Percentiles rank a stretch among this genome's conserved stretches.
Conservation (phyloP, 2,888 invertebrate species). For the Colostygia pectinataria region DNA sequence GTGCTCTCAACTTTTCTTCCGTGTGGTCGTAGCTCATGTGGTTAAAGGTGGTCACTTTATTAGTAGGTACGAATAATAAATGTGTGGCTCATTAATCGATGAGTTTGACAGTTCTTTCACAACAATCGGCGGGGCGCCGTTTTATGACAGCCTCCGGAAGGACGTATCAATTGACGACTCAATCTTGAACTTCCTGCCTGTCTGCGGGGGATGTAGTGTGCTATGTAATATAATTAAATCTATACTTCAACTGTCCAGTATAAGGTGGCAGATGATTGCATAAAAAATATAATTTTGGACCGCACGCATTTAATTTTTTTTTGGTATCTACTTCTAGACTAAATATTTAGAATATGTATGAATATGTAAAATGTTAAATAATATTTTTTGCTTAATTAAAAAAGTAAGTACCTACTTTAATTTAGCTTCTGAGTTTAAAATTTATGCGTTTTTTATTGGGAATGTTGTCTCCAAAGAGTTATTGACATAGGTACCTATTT, state of each 20-base stretch:
- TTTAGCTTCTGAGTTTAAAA: no score
- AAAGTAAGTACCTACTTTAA: no score
- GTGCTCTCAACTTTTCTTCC: conserved; percentile 37
- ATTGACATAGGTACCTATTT: no score
- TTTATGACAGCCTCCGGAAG: conserved; percentile 61
- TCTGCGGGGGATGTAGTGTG: conserved; percentile 25
- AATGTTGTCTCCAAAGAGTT: no score
- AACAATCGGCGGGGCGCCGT: conserved; percentile 74
- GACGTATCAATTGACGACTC: conserved; percentile 69
- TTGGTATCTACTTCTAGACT: no score
- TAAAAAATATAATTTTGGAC: neutral
- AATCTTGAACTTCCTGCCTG: conserved; percentile 64
- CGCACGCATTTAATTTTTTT: neutral
- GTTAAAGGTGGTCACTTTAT: conserved; percentile 49
- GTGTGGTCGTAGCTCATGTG: conserved; percentile 45
- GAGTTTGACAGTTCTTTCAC: conserved; percentile 72
- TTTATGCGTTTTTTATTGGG: no score
- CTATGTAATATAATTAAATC: conserved; percentile 14
- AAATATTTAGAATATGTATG: no score
- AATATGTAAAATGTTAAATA: no score
- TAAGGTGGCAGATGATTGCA: neutral
- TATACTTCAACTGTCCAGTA: neutral
- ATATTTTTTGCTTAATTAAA: no score
- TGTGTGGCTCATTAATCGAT: conserved; percentile 65
- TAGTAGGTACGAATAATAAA: conserved; percentile 39